Conservation (phyloP, 2,888 invertebrate genomes). For the Nineta flava region DNA sequence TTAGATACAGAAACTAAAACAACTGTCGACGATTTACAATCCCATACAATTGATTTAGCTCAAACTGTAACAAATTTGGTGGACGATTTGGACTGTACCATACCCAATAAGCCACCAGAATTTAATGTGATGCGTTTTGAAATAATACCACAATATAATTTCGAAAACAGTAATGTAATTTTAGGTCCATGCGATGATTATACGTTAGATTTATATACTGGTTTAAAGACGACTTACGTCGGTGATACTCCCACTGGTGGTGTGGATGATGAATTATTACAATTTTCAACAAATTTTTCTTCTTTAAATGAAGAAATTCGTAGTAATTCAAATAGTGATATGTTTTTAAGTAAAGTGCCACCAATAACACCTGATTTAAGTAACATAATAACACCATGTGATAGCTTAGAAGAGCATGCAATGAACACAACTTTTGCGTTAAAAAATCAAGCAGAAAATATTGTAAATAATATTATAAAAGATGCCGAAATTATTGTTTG, state of each 20-base stretch:
- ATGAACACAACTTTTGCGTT: not conserved
- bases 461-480: slow-evolving; percentile 2
- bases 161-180: slow-evolving; percentile 24
- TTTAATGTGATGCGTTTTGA: slow-evolving; percentile 4
- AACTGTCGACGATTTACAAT: not conserved
- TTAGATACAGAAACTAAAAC: no score
- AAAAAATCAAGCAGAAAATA: slow-evolving; percentile 1
- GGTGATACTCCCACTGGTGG: slow-evolving; percentile 26
- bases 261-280: slow-evolving; percentile 31
- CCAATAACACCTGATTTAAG: not conserved
- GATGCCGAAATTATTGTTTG: slow-evolving; percentile 1
- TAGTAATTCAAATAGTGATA: not conserved
- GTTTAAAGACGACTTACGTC: slow-evolving; percentile 29
- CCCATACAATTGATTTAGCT: not conserved
- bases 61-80: not conserved
- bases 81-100: not conserved
- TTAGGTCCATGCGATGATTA: slow-evolving; percentile 41
- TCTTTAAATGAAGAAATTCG: slow-evolving; percentile 17
- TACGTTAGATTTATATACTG: slow-evolving; percentile 33
- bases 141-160: slow-evolving; percentile 3
- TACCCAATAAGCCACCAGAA: not conserved
- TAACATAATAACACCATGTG: not conserved
- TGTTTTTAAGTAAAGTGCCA: not conserved
- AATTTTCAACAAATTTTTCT: slow-evolving; percentile 37
- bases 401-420: slow-evolving; percentile 5